Evolutionary conservation across 2,888 invertebrate genomes (phyloP).

Genomic region (Acronicta psi): DNA sequence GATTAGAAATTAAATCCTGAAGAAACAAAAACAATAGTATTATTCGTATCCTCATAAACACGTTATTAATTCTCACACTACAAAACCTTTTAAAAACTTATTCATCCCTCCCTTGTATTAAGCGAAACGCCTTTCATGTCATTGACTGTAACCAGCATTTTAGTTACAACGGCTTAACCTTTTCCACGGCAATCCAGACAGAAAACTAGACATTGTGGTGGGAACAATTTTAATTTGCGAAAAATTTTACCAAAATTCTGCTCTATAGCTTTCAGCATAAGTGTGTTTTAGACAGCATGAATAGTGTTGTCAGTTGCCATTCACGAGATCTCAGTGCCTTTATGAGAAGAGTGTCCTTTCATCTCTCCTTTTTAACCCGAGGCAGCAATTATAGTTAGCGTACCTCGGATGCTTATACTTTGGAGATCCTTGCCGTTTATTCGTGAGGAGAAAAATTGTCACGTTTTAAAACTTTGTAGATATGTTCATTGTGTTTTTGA

Average conservation of each 20-base stretch:
- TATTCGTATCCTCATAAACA: too few species aligned
- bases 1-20: too few species aligned
- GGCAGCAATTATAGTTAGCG: slow-evolving; percentile 86
- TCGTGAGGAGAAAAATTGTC: slow-evolving; percentile 37
- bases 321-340: slow-evolving; percentile 73
- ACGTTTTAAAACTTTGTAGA: slow-evolving; percentile 33
- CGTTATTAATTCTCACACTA: slow-evolving; percentile 35
- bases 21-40: too few species aligned
- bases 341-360: slow-evolving; percentile 81
- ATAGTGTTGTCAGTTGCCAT: slow-evolving; percentile 61
- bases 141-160: slow-evolving; percentile 65
- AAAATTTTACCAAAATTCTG: slow-evolving; percentile 6
- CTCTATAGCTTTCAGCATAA: slow-evolving; percentile 36
- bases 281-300: slow-evolving; percentile 41
- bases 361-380: slow-evolving; percentile 81
- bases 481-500: slow-evolving; percentile 23
- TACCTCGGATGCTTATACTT: slow-evolving; percentile 76
- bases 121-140: slow-evolving; percentile 56
- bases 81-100: slow-evolving; percentile 31
- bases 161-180: slow-evolving; percentile 75
- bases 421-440: slow-evolving; percentile 63
- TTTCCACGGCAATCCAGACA: slow-evolving; percentile 75
- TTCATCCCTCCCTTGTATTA: slow-evolving; percentile 48
- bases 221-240: slow-evolving; percentile 26
- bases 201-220: slow-evolving; percentile 75